Percentiles rank a stretch among this genome's conserved stretches.
These are phyloP conservation scores for Pyrgilauda ruficollis DNA, from an alignment of 2,113 vertebrate genomes.

Conservation along the genomic window DNA sequence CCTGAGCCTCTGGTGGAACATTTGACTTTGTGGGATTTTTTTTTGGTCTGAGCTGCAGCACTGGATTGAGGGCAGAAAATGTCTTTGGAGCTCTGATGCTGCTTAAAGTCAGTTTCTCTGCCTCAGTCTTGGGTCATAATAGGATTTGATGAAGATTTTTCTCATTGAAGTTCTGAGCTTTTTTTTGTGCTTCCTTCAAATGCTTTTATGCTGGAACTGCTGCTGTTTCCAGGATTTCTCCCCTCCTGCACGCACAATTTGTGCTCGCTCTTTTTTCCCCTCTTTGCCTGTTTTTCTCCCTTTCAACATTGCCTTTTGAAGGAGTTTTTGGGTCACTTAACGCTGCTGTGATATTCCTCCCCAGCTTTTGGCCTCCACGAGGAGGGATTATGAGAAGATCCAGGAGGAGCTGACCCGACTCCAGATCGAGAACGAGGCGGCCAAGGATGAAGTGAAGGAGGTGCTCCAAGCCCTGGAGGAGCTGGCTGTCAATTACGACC, in stretches of 20 bases:
- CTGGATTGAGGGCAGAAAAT: neutral
- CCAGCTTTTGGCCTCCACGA: constrained; percentile 90
- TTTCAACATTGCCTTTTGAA: neutral
- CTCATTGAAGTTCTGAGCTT: neutral
- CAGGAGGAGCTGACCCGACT: constrained; percentile 91
- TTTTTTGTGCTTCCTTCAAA: neutral
- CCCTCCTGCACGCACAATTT: neutral
- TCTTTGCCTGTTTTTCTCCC: neutral
- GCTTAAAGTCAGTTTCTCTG: neutral
- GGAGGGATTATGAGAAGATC: constrained; percentile 89
- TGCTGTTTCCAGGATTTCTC: neutral
- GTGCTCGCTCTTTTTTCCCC: rapidly evolving
- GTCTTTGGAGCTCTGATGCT: neutral
- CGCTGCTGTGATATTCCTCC: neutral
- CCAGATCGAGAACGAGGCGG: constrained; percentile 90
- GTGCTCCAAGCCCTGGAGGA: constrained; percentile 94
- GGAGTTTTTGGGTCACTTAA: neutral
- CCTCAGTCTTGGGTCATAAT: neutral
- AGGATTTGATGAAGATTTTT: neutral
- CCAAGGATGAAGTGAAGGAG: constrained; percentile 93
- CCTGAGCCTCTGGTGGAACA: neutral
- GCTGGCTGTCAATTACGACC: constrained; percentile 92
- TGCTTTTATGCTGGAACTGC: neutral
- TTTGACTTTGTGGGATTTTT: neutral
- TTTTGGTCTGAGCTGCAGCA: neutral